Percentiles rank a stretch among this genome's conserved stretches.
Evolutionary conservation across 2,888 invertebrate species (phyloP).

Genomic region (Trissolcus brochymenae): DNA sequence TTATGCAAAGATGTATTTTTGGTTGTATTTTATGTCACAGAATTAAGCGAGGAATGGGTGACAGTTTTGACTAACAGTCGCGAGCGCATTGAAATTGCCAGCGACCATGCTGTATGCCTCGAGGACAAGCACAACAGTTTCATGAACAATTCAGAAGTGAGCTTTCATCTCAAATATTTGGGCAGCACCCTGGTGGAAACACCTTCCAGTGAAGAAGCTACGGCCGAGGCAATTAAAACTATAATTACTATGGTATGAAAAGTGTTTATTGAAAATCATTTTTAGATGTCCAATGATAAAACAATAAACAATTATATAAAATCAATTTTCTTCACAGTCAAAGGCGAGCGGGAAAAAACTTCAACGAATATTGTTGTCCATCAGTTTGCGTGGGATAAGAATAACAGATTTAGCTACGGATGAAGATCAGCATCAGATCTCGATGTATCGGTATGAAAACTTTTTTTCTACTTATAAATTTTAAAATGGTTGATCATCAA

Average conservation of each 20-base stretch:
- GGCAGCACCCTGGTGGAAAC: constrained; percentile 88
- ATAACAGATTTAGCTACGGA: constrained; percentile 84
- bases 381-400: constrained; percentile 86
- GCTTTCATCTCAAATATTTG: constrained; percentile 84
- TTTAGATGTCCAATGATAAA: neutral
- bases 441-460: constrained; percentile 88
- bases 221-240: constrained; percentile 88
- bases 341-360: constrained; percentile 80
- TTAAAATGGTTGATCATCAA: neutral
- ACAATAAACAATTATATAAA: too few species aligned
- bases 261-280: too few species aligned
- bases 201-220: constrained; percentile 85
- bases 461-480: neutral
- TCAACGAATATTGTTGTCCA: constrained; percentile 83
- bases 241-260: constrained; percentile 80
- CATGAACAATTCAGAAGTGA: constrained; percentile 73
- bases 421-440: constrained; percentile 85
- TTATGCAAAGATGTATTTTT: neutral
- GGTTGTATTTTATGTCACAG: constrained; percentile 72
- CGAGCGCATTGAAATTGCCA: constrained; percentile 77
- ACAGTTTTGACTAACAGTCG: constrained; percentile 79
- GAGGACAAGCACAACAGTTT: constrained; percentile 68
- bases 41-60: constrained; percentile 83
- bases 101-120: constrained; percentile 66
- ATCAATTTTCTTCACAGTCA: constrained; percentile 76